Base-by-base conservation (phyloP, 2,888 invertebrate genomes). In the Spisula solida region DNA sequence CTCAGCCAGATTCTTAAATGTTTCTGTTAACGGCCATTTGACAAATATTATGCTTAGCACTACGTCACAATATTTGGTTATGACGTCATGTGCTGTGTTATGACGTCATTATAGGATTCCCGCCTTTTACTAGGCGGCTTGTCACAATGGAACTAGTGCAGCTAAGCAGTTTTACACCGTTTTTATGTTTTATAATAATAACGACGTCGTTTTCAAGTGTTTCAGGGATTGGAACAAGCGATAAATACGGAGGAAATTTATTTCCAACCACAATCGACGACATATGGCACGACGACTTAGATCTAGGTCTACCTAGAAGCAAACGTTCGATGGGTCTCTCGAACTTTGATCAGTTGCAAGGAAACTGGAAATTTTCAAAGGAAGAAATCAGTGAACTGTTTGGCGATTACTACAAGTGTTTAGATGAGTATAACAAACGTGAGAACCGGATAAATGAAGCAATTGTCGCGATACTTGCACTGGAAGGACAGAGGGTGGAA, bases 401-500 rank as follows among this genome's bases (percentile, higher is more conserved):
- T 75, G 80, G 93, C 10, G 84, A 88, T 8, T 95, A 95, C 82
- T 94, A 95, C 87, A 56, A 89, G 14, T 95, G 95, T 88, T 85
- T 94, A 29, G 83, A 75, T 12, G 79, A 92, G 78, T 81, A 88
- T 6, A 91, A 92, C 34, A 81, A 75, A 70, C 41, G 75, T 34
- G 83, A 86, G 75, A 79, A 86, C n/a, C 48, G 51, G 0, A 79
- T 83, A 31, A 89, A 80, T 12, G 89, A 90, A 18, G 82, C 93
- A 8, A 94, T 94, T 20, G 92, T 92, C 31, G 94, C 94, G 0
- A 83, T 94, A 18, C 79, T 96, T 31, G 93, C 93, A 10, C 83
- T 95, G 55, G 94, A 94, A 78, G 95, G 95, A 41, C 95, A 95
- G 86, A 89, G 85, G 5, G 91, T 95, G 14, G 90, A 90, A 60